Base-by-base conservation (phyloP, 2,113 vertebrate genomes). In the Oxyura jamaicensis region DNA sequence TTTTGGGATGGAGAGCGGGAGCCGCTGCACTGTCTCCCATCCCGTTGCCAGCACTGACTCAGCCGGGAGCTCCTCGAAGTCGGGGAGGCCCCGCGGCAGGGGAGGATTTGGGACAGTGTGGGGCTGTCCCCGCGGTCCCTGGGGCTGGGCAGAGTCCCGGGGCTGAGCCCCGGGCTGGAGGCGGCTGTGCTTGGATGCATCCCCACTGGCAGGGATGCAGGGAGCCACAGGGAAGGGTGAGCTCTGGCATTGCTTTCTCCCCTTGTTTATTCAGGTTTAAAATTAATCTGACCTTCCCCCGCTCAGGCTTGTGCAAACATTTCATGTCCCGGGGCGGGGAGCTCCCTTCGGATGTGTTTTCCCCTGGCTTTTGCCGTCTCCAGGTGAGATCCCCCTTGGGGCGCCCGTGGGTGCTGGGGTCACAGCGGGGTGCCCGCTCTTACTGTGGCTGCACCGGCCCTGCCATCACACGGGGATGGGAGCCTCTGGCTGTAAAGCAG, bases 211-310 rank as follows among this genome's bases (percentile, higher is more conserved):
- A 28, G n/a, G 22, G 35, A 65, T 41, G 50, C 68, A 36, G n/a
- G 25, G 68, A 36, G 46, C 46, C 13, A n/a, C 48, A 36, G 68
- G 62, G 88, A 85, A 90, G 58, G 73, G 80, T 4, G 2, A 93
- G 66, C 65, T 86, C 88, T 92, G 73, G 69, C 86, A 29, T 68
- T 72, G 83, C 83, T 35, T 94, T 92, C 56, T 88, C 66, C 80
- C 66, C 80, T 71, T 97, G 91, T 95, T 97, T 97, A 94, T 92
- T 96, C 92, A 95, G 66, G 77, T 96, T 97, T 97, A 94, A 97
- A 95, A 95, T 96, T 95, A 94, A 96, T 91, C 86, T 94, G 86
- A 95, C 95, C 92, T 97, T 94, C 86, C 41, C 31, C 36, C 1
- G 14, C 65, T 90, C 80, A 78, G 73, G 53, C 92, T 93, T 96